A percentile compares a stretch with the other conserved stretches of the same genome.
Evolutionary conservation across 1,140 invertebrate genomes (phyloP).

Genomic region (Lucilia cuprina): DNA sequence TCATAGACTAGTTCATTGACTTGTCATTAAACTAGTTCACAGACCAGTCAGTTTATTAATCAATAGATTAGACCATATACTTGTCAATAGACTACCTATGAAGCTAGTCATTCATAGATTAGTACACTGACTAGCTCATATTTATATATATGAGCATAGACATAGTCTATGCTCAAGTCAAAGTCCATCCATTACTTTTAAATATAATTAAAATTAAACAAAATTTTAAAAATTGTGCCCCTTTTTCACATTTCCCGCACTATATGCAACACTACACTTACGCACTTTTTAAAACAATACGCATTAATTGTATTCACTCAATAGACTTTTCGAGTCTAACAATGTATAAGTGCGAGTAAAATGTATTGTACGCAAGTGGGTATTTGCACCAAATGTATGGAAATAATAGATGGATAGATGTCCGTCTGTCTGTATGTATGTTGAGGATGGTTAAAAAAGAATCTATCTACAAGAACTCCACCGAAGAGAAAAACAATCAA

Average conservation of each 20-base stretch:
- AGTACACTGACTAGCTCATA: too few relatives aligned
- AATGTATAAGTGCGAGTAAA: neutral
- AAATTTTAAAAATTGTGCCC: too few relatives aligned
- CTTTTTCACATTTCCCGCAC: neutral
- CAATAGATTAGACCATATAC: too few relatives aligned
- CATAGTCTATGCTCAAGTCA: too few relatives aligned
- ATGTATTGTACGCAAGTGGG: neutral
- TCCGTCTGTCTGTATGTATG: neutral
- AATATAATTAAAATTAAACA: too few relatives aligned
- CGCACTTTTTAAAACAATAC: conserved; percentile 29
- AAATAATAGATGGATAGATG: neutral
- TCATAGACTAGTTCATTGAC: too few relatives aligned
- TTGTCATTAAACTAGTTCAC: too few relatives aligned
- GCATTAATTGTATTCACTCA: conserved; percentile 28
- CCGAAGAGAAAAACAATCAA: neutral
- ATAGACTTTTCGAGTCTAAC: neutral
- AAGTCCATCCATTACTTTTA: too few relatives aligned
- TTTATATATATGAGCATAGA: too few relatives aligned
- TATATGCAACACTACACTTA: neutral
- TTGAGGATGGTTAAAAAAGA: neutral
- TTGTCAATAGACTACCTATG: too few relatives aligned
- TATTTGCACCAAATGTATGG: neutral
- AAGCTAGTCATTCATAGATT: too few relatives aligned
- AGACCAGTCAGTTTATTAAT: too few relatives aligned
- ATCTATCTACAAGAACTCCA: neutral